Base-by-base conservation (phyloP, 2,888 invertebrate species). In the Calameuta idolon region DNA sequence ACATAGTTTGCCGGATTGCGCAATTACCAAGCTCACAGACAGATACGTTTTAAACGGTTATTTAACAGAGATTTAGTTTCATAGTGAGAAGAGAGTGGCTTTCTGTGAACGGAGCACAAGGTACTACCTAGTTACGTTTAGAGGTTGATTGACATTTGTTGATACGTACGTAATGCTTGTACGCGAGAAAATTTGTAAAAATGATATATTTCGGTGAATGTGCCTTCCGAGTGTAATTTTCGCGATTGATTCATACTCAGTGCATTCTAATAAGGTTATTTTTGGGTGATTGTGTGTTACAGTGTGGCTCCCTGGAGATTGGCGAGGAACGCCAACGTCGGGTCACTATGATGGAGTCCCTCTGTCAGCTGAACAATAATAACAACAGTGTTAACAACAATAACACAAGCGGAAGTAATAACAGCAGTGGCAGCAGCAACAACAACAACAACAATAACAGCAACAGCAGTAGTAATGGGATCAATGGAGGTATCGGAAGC, bases 231-330 rank as follows among this genome's bases (percentile, higher is more conserved):
- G 55, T 55, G 55, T 15, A 55, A 40, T 55, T 55, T 55, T 55
- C 9, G 9, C 23, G 23, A 55, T 23, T 9, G 55, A 55, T 23
- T 55, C 9, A 2, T 55, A 33, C 34, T 9, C 75, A 30, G 69
- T 71, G 34, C 23, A 34, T 71, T 76, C 33, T 76, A 68, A 69
- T 74, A 31, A 76, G 69, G 34, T 76, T 83, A 79, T 83, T 84
- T 83, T 88, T 55, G 23, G 55, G 55, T 55, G 55, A 23, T 55
- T 55, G 55, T 55, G 55, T 90, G 89, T 93, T 93, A 31, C 93
- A 94, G 94, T 93, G 93, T 90, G 93, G 92, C 88, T 92, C 92
- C 88, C 90, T 93, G 88, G 92, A 92, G 83, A 92, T 92, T 83
- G 91, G 92, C 85, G 92, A 92, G 86, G 92, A 92, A 88, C 91